Evolutionary conservation across 2,888 invertebrate genomes (phyloP).

Genomic region (Epinotia ramella): DNA sequence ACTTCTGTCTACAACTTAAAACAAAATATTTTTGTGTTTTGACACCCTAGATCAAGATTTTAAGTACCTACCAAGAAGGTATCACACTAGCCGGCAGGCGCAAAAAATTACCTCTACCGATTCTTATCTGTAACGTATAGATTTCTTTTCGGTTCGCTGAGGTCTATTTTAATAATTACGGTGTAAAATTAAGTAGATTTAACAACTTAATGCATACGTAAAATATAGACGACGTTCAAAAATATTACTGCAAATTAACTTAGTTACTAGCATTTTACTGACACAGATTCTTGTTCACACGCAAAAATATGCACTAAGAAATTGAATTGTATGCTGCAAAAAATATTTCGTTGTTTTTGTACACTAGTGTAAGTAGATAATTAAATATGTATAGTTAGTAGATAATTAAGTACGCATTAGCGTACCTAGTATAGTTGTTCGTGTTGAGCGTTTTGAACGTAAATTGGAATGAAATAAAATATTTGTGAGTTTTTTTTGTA

Average conservation of each 20-base stretch:
- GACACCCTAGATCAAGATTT: not conserved
- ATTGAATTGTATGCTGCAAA: too few relatives aligned
- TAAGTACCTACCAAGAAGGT: not conserved
- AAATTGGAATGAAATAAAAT: too few relatives aligned
- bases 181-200: not conserved
- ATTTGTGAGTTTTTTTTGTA: too few relatives aligned
- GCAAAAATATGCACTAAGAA: not conserved
- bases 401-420: too few relatives aligned
- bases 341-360: too few relatives aligned
- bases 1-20: too few relatives aligned
- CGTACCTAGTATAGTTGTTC: too few relatives aligned
- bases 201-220: not conserved
- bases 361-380: too few relatives aligned
- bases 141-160: not conserved
- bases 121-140: conserved; percentile 1
- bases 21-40: not conserved
- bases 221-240: not conserved
- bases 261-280: not conserved
- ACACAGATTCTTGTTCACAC: not conserved
- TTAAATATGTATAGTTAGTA: too few relatives aligned
- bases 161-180: not conserved
- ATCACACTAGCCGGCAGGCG: not conserved
- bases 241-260: not conserved
- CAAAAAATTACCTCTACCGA: not conserved
- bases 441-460: too few relatives aligned